Base-by-base conservation (phyloP, 30 jellyfish, hydroid and myxozoan genomes). In the Aurelia aurita complex sp. Pacific region DNA sequence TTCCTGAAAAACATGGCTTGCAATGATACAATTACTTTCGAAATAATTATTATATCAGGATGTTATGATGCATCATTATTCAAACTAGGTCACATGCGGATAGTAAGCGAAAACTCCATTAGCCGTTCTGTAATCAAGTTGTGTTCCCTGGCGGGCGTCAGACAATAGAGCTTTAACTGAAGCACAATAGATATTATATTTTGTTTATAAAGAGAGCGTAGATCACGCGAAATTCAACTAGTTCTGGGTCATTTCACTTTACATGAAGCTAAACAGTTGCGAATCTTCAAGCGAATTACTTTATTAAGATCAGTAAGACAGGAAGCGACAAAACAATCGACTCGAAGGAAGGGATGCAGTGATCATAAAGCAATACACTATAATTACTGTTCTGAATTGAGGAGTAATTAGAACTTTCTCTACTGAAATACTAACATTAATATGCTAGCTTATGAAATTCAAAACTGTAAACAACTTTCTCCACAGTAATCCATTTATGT, bases 381-480 rank as follows among this genome's bases (percentile, higher is more conserved):
- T 70, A 61, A 82, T 82, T 71, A 82, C 35, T 61, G 23, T 65
- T 70, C 77, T 82, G 91, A 82, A 72, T 59, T 71, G 85, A 59
- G 91, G 52, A 82, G 80, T 32, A 54, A 69, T 82, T 70, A 55
- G 91, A 82, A 52, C 91, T 68, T 70, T 72, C 85, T 82, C 91
- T 71, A n/a, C 85, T 59, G 75, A 75, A 82, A 71, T 82, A 82
- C 85, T 71, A 77, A 63, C 91, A 82, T 82, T 59, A 82, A 82
- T 82, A 82, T 82, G 73, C 91, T 67, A 82, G 46, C 79, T 82
- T 71, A 35, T 35, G 64, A 82, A 82, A 71, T 82, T 69, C 80
- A 82, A 82, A 82, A 82, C 85, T 55, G 91, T 82, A 82, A 82
- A 82, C 91, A 82, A 82, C 90, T 67, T 82, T 82, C 81, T 81